Conservation (phyloP, 2,888 invertebrate genomes). For the Xestia xanthographa region DNA sequence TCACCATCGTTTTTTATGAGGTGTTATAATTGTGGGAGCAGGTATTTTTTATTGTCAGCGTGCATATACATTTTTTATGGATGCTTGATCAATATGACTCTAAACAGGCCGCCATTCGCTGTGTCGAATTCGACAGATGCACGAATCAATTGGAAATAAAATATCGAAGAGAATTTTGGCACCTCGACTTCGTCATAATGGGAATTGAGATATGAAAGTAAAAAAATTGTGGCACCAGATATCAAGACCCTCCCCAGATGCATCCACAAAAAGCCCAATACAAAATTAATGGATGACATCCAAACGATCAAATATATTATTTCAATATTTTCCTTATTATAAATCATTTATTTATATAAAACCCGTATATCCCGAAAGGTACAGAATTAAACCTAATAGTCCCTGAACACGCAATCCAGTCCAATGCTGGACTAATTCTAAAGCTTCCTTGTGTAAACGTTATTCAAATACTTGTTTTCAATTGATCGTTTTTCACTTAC, state of each 20-base stretch:
- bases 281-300: too few relatives aligned
- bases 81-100: conserved; percentile 32
- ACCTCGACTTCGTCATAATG: background rate
- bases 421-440: conserved; percentile 24
- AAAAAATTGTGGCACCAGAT: background rate
- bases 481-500: background rate
- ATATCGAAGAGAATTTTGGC: conserved; percentile 14
- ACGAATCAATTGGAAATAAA: conserved; percentile 22
- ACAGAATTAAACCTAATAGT: conserved; percentile 25
- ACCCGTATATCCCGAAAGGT: conserved; percentile 2
- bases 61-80: conserved; percentile 61
- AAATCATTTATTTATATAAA: conserved; percentile 19
- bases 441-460: conserved; percentile 35
- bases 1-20: conserved; percentile 59
- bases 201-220: background rate
- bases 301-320: background rate
- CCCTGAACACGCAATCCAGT: conserved; percentile 41
- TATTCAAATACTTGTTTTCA: background rate
- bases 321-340: conserved; percentile 25
- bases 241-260: background rate
- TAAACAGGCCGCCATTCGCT: conserved; percentile 23
- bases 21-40: conserved; percentile 66
- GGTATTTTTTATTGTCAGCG: conserved; percentile 52
- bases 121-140: conserved; percentile 47
- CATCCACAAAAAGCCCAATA: background rate